Evolutionary conservation across 2,797 vertebrate species (phyloP), one percentile per base, ranked within the genome.

Genomic region (Chrosomus eos): DNA sequence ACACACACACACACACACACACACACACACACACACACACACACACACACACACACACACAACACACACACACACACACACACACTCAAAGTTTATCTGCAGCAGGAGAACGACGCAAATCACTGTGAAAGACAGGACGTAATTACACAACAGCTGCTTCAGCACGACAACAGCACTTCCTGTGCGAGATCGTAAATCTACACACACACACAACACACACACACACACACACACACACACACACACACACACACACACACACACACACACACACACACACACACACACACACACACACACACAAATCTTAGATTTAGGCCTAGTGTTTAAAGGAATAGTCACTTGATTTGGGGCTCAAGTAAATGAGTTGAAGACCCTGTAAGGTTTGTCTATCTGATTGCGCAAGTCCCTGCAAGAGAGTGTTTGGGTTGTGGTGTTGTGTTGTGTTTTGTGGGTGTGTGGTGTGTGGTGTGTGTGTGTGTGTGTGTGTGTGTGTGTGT

Each of bases 201-300:
- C 73, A 43, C 70, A 26, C 76, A 48, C 84, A n/a, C 64, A 64
- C 53, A 87, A 64, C 53, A 87, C 89, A 92, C 91, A 92, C 81
- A 67, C 60, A 87, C 92, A 90, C 90, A 91, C 90, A 89, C 88
- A 92, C 92, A 91, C 91, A 93, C 91, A 5, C 45, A 2, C 45
- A 3, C 40, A 43, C 40, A 11, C 9, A 45, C 45, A 5, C 3
- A 45, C 13, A 1, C 11, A 45, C 1, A 1, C 13, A 16, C 45
- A 1, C 10, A 8, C 38, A 1, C 38, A 43, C 40, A 43, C 40
- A 43, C 3, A 1, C 43, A 13, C 43, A 0, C 38, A 10, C 40
- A 1, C 43, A 14, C 43, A 13, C 43, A 9, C 38, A 10, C 40
- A 10, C 9, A 40, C 2, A 40, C 9, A 10, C 40, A 38, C 38